phyloP scores from a whole-genome alignment of 2,113 vertebrate genomes.

The Oostethus manadensis region DNA sequence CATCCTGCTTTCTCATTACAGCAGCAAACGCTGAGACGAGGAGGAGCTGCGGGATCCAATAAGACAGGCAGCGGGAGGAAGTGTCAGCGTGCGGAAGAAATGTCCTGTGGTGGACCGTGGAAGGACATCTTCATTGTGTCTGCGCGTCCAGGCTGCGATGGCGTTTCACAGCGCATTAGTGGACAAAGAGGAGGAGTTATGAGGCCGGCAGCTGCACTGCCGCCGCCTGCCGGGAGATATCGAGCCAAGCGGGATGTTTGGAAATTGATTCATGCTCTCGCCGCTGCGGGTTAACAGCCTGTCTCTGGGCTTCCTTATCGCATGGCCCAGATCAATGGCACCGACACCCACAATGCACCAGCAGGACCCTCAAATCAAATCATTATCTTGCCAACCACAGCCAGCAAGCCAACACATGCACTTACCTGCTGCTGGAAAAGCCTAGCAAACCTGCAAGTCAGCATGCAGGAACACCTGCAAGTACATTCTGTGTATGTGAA shows the following conservation, averaged over 20 bases:
- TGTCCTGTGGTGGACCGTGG: too few relatives aligned
- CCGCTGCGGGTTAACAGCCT: conserved; percentile 70
- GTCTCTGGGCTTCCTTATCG: conserved; percentile 67
- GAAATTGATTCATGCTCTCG: conserved; percentile 64
- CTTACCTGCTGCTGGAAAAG: neutral
- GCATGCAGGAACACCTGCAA: neutral
- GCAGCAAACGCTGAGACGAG: conserved; percentile 41
- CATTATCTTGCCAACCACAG: conserved; percentile 28
- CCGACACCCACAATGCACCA: conserved; percentile 53
- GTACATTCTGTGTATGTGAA: too few relatives aligned
- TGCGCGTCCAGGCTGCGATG: neutral
- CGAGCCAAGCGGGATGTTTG: conserved; percentile 44
- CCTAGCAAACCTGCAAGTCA: neutral
- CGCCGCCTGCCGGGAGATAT: conserved; percentile 23
- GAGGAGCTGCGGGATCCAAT: conserved; percentile 32
- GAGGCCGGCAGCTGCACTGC: conserved; percentile 5
- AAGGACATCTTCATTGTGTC: too few relatives aligned
- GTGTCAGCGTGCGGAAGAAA: too few relatives aligned
- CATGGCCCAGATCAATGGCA: conserved; percentile 65
- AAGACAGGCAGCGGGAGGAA: too few relatives aligned
- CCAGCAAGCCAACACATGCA: neutral
- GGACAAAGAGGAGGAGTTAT: conserved; percentile 19
- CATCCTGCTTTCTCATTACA: conserved; percentile 29
- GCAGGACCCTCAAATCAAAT: conserved; percentile 48
- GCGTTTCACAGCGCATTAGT: conserved; percentile 5